A percentile compares a stretch with the other conserved stretches of the same genome.
phyloP scores from a whole-genome alignment of 2,888 invertebrate genomes.

The Dromius quadrimaculatus region DNA sequence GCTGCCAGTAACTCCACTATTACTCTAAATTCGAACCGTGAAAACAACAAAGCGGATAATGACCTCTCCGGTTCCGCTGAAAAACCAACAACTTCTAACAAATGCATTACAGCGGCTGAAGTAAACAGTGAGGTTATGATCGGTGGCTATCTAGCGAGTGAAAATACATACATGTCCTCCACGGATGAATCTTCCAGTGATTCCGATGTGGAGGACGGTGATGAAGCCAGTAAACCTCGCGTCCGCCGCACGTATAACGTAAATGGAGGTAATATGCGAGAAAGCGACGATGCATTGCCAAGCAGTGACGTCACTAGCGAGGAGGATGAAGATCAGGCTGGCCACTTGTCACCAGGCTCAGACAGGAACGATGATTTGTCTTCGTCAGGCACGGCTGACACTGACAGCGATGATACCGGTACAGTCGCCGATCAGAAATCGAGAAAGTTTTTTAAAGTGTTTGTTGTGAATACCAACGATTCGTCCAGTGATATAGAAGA shows the following conservation, averaged over 20 bases:
- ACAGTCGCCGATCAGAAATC: slow-evolving; percentile 70
- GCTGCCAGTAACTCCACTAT: not conserved
- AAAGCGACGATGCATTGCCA: slow-evolving; percentile 63
- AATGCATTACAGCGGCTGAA: slow-evolving; percentile 48
- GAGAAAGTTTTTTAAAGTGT: slow-evolving; percentile 74
- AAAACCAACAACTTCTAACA: slow-evolving; percentile 46
- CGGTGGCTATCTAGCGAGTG: slow-evolving; percentile 66
- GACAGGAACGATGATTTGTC: slow-evolving; percentile 65
- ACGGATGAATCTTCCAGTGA: slow-evolving; percentile 65
- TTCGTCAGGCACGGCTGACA: slow-evolving; percentile 63
- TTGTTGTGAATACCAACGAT: slow-evolving; percentile 74
- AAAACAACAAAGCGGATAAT: slow-evolving; percentile 28
- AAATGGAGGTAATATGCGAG: slow-evolving; percentile 59
- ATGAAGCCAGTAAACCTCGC: slow-evolving; percentile 62
- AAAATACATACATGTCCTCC: slow-evolving; percentile 67
- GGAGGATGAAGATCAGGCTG: slow-evolving; percentile 60
- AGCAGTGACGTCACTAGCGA: slow-evolving; percentile 63
- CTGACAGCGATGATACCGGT: slow-evolving; percentile 71
- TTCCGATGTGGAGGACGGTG: slow-evolving; percentile 67
- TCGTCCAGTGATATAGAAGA: slow-evolving; percentile 73
- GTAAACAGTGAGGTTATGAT: slow-evolving; percentile 45
- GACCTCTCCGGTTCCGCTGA: slow-evolving; percentile 52
- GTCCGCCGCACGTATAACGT: slow-evolving; percentile 63
- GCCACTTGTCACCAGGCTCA: slow-evolving; percentile 63
- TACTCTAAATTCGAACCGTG: slow-evolving; percentile 13